phyloP scores from a whole-genome alignment of 2,113 vertebrate genomes.

The Boulengeromyrus knoepffleri region DNA sequence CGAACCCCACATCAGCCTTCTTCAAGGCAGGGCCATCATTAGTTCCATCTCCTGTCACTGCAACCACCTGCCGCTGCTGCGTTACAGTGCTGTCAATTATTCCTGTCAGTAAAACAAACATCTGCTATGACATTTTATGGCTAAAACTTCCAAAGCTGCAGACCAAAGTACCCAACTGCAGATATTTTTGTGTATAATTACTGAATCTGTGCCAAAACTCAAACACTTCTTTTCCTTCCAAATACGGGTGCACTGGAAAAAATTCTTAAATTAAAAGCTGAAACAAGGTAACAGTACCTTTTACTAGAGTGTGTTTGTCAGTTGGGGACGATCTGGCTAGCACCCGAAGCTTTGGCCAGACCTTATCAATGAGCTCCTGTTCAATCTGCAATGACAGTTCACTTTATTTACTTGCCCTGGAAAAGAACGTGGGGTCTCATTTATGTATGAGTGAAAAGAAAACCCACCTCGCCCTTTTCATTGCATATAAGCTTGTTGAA shows the following conservation, averaged over 20 bases:
- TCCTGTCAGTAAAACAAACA: constrained; percentile 57
- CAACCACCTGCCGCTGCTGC: constrained; percentile 94
- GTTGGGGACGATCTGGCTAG: constrained; percentile 95
- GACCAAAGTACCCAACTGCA: neutral
- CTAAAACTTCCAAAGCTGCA: neutral
- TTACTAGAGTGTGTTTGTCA: constrained; percentile 95
- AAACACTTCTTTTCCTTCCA: neutral
- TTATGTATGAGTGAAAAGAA: neutral
- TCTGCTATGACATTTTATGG: neutral
- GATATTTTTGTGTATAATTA: neutral
- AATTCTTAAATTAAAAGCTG: neutral
- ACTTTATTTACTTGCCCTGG: neutral
- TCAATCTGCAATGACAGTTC: constrained; percentile 73
- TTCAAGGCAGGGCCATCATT: constrained; percentile 83
- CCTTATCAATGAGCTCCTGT: constrained; percentile 90
- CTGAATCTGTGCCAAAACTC: neutral
- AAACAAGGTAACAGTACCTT: constrained; percentile 64
- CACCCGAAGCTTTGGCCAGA: constrained; percentile 95
- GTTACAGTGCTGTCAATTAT: constrained; percentile 93
- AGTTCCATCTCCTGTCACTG: constrained; percentile 93
- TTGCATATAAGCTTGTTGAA: constrained; percentile 92
- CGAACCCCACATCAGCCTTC: constrained; percentile 67
- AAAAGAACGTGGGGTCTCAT: neutral
- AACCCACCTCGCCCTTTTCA: constrained; percentile 82
- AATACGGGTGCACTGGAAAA: neutral